A percentile compares a stretch with the other conserved stretches of the same genome.
These are phyloP conservation scores for Plagodis pulveraria DNA, from an alignment of 2,888 invertebrate genomes.

Conservation along the genomic window DNA sequence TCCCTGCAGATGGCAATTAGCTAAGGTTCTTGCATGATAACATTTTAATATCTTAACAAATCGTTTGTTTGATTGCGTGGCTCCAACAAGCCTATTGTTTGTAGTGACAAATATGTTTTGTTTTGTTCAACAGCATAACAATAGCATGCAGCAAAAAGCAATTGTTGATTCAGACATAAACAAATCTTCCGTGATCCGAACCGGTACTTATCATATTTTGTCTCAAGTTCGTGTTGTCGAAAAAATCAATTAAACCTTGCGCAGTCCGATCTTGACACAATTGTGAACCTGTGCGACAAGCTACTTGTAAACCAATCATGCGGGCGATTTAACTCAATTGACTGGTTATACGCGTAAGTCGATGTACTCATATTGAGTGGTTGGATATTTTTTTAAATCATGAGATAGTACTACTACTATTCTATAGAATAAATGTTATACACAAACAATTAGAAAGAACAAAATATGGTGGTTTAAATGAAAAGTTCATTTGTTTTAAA, in stretches of 20 bases:
- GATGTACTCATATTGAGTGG: too few relatives aligned
- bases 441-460: too few relatives aligned
- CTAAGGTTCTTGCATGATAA: too few relatives aligned
- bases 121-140: not conserved
- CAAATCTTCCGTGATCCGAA: slow-evolving; percentile 20
- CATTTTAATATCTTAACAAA: too few relatives aligned
- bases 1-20: too few relatives aligned
- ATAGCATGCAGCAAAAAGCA: not conserved
- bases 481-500: too few relatives aligned
- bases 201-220: slow-evolving; percentile 3
- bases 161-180: slow-evolving; percentile 15
- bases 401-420: too few relatives aligned
- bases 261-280: slow-evolving; percentile 71
- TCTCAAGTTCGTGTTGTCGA: slow-evolving; percentile 22
- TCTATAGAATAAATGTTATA: too few relatives aligned
- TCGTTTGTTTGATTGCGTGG: too few relatives aligned
- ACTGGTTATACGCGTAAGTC: slow-evolving; percentile 22
- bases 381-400: too few relatives aligned
- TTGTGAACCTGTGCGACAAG: slow-evolving; percentile 69
- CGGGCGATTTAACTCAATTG: slow-evolving; percentile 62
- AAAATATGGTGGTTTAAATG: too few relatives aligned
- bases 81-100: not conserved
- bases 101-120: not conserved
- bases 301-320: slow-evolving; percentile 64
- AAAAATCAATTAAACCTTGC: slow-evolving; percentile 59